A percentile compares a stretch with the other conserved stretches of the same genome.
Conservation (phyloP, 2,888 invertebrate genomes). For the Troilus luridus region DNA sequence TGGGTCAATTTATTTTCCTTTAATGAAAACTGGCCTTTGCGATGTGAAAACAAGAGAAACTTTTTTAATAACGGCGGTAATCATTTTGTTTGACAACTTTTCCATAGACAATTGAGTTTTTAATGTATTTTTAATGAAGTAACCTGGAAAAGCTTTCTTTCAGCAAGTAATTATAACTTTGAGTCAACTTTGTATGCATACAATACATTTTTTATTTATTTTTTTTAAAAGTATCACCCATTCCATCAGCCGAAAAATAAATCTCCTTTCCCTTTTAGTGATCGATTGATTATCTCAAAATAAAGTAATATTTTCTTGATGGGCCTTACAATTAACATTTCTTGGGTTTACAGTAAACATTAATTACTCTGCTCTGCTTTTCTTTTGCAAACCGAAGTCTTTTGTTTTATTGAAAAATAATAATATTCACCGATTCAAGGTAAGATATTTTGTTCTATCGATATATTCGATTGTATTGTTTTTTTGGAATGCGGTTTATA, state of each 20-base stretch:
- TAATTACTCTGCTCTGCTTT: no score
- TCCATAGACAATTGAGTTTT: conserved; percentile 11
- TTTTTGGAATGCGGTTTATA: no score
- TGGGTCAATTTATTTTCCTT: background rate
- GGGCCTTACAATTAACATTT: no score
- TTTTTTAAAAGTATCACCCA: background rate
- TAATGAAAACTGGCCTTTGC: background rate
- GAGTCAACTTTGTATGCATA: conserved; percentile 1
- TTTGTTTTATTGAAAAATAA: no score
- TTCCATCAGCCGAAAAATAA: background rate
- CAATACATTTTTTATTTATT: background rate
- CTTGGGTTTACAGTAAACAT: no score
- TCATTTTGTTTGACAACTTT: conserved; percentile 34
- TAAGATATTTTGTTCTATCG: no score
- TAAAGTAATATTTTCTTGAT: no score
- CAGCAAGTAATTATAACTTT: conserved; percentile 21
- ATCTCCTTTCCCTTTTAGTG: background rate
- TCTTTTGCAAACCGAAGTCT: no score
- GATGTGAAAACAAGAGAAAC: background rate
- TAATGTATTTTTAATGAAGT: conserved; percentile 32
- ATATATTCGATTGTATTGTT: no score
- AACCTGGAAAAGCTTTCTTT: background rate
- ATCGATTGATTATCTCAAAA: background rate
- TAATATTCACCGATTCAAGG: no score
- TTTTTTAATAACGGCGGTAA: conserved; percentile 28